Evolutionary conservation across 1,140 invertebrate genomes (phyloP), one percentile per base, ranked within the genome.

Genomic region (Drosophila burlai): DNA sequence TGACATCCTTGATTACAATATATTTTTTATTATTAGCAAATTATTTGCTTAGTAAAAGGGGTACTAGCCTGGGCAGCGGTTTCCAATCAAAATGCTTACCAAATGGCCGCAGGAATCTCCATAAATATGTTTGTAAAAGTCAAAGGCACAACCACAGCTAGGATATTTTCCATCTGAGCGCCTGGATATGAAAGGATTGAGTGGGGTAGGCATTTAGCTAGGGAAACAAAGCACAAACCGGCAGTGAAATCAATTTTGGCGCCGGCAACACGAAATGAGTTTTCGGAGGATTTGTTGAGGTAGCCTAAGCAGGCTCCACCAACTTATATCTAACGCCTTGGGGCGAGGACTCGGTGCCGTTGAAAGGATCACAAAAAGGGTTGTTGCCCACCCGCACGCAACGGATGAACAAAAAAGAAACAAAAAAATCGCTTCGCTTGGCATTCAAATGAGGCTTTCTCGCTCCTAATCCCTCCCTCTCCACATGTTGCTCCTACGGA

Each of bases 211-310:
- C 52, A 54, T 76, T 86, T 58, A 67, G 54, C 29, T 79, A 1
- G 38, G 26, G 65, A 77, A 80, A 83, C 59, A 76, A 74, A 78
- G 65, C 69, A 77, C 59, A 76, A 74, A 71, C 69, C 55, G 69
- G 67, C 66, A 79, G 71, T 65, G 60, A 81, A 90, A 90, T 89
- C 84, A 89, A 89, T 90, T 89, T 89, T 84, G 54, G 65, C 54
- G 85, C 75, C 74, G 79, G 75, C 78, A 73, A 81, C 71, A 69
- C 78, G 60, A 89, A 89, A 89, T 84, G 81, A 89, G 84, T 90
- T 89, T 89, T 69, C 43, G 40, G 18, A 55, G 74, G 84, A 85
- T 89, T 87, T 83, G 52, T 60, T 49, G 75, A 80, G 80, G 83
- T 86, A 61, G 74, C 69, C 61, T 45, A 42, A 66, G 55, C 47